Conservation (phyloP, 1,140 invertebrate genomes). For the Amyelois transitella region DNA sequence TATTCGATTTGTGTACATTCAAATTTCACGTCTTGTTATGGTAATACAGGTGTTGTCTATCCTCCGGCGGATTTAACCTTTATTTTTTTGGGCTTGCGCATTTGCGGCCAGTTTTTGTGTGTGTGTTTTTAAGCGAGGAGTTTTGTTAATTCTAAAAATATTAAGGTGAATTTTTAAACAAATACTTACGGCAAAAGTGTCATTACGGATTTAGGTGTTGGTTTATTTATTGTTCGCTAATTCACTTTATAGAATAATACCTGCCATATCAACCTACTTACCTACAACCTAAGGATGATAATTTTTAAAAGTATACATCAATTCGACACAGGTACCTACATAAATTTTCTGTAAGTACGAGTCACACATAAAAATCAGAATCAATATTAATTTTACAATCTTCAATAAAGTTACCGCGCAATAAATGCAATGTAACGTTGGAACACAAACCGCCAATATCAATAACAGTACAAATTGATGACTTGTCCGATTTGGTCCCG, state of each 20-base stretch:
- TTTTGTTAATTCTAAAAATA: background rate
- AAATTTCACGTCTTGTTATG: conserved; percentile 73
- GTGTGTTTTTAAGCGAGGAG: background rate
- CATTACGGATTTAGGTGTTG: too few relatives aligned
- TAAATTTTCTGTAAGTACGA: too few relatives aligned
- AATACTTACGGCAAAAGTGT: too few relatives aligned
- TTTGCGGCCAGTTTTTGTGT: conserved; percentile 14
- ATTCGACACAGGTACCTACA: background rate
- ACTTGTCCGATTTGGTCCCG: conserved; percentile 55
- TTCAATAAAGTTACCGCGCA: background rate
- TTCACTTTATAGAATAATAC: too few relatives aligned
- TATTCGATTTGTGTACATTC: conserved; percentile 70
- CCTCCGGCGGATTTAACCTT: conserved; percentile 35
- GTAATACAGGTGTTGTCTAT: conserved; percentile 66
- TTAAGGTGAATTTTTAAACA: background rate
- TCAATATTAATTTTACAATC: background rate
- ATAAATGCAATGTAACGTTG: background rate
- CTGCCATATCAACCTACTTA: too few relatives aligned
- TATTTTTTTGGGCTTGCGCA: conserved; percentile 12
- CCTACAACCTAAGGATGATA: too few relatives aligned
- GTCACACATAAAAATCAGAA: too few relatives aligned
- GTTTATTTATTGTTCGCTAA: too few relatives aligned
- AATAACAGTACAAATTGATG: conserved; percentile 64
- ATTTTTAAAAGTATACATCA: background rate
- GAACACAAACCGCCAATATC: conserved; percentile 42